phyloP scores from a whole-genome alignment of 2,888 invertebrate species.

The Ryuthela nishihirai region DNA sequence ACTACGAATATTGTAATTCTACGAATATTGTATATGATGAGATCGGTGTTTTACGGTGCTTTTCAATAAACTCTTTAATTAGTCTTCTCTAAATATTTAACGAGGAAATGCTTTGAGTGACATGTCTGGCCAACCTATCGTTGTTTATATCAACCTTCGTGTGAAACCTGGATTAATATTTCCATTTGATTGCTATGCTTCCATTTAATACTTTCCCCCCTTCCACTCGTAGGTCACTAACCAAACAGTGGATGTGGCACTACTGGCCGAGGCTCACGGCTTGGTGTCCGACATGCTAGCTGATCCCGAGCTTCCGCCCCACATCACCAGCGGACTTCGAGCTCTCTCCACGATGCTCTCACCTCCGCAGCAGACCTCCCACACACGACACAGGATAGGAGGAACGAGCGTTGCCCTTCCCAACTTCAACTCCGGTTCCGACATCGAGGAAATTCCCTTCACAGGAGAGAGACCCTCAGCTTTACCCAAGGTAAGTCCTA shows the following conservation, averaged over 20 bases:
- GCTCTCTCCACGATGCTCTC: slow-evolving; percentile 56
- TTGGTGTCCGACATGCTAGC: slow-evolving; percentile 58
- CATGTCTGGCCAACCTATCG: too few relatives aligned
- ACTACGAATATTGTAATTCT: too few relatives aligned
- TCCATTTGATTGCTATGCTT: too few relatives aligned
- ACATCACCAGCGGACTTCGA: slow-evolving; percentile 56
- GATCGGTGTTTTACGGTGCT: too few relatives aligned
- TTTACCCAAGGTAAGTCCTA: slow-evolving; percentile 55
- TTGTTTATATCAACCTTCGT: too few relatives aligned
- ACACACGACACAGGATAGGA: neutral
- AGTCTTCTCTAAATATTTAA: too few relatives aligned
- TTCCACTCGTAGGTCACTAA: too few relatives aligned
- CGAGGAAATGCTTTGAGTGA: too few relatives aligned
- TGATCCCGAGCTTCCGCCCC: slow-evolving; percentile 54
- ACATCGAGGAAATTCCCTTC: slow-evolving; percentile 56
- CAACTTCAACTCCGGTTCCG: slow-evolving; percentile 50
- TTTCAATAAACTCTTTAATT: too few relatives aligned
- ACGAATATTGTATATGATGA: too few relatives aligned
- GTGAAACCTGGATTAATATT: too few relatives aligned
- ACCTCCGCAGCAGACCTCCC: slow-evolving; percentile 49
- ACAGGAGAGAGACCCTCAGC: slow-evolving; percentile 56
- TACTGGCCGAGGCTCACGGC: slow-evolving; percentile 58
- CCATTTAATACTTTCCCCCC: too few relatives aligned
- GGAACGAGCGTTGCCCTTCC: slow-evolving; percentile 39
- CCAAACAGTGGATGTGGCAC: slow-evolving; percentile 49